A percentile compares a stretch with the other conserved stretches of the same genome.
phyloP scores from a whole-genome alignment of 2,888 invertebrate species.

The Idaea dimidiata region DNA sequence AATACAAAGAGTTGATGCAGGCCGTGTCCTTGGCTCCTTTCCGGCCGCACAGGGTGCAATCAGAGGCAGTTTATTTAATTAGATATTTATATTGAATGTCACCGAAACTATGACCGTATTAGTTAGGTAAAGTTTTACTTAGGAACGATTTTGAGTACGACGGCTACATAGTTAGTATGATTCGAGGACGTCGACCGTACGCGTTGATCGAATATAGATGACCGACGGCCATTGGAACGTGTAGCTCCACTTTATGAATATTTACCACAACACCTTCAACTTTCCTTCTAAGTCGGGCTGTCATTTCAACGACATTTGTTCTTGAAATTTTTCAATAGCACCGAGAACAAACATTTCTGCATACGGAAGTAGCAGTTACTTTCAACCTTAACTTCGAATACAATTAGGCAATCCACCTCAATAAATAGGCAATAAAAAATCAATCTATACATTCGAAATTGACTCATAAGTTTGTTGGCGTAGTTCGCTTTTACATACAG shows the following conservation, averaged over 20 bases:
- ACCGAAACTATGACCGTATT: too few species aligned
- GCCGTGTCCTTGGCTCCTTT: too few species aligned
- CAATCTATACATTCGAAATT: constrained; percentile 3
- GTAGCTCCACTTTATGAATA: constrained; percentile 61
- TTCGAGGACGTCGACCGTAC: constrained; percentile 58
- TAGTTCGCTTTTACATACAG: too few species aligned
- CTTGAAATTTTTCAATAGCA: constrained; percentile 43
- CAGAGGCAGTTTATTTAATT: too few species aligned
- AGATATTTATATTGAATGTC: too few species aligned
- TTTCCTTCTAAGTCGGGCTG: constrained; percentile 64
- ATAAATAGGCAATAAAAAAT: constrained; percentile 4
- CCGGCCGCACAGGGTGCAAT: too few species aligned
- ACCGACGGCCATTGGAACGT: constrained; percentile 28
- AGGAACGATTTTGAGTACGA: too few species aligned
- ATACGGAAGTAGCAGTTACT: constrained; percentile 43
- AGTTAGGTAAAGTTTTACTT: too few species aligned
- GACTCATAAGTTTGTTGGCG: too few species aligned
- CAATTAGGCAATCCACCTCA: too few species aligned
- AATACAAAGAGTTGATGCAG: too few species aligned
- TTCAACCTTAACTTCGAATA: constrained; percentile 33
- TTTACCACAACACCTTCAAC: constrained; percentile 55
- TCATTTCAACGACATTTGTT: constrained; percentile 42
- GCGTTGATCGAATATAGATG: constrained; percentile 58
- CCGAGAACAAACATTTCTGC: constrained; percentile 43
- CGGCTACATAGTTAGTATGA: background rate